phyloP scores from a whole-genome alignment of 2,888 invertebrate species.

The Heliconius cydno region DNA sequence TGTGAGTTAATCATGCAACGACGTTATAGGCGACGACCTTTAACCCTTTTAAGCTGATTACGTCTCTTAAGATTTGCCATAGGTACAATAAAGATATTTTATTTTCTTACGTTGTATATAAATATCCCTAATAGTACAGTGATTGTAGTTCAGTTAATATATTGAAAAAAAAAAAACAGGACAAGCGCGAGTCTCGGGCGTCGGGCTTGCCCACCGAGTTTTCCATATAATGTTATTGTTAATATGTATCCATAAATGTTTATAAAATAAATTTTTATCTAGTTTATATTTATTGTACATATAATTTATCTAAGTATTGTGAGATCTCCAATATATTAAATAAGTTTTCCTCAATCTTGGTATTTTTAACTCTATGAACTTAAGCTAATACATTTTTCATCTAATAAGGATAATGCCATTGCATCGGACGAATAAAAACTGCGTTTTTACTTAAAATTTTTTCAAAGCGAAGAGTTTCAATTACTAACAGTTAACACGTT shows the following conservation, averaged over 20 bases:
- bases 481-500: too few relatives aligned
- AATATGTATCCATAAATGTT: too few relatives aligned
- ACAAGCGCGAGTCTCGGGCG: too few relatives aligned
- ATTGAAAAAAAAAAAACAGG: too few relatives aligned
- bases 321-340: neutral
- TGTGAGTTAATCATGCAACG: neutral
- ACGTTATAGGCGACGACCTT: constrained; percentile 10
- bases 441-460: neutral
- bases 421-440: neutral
- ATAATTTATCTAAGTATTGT: neutral
- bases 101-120: too few relatives aligned
- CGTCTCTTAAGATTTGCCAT: neutral
- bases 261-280: too few relatives aligned
- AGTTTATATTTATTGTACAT: too few relatives aligned
- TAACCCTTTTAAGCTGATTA: constrained; percentile 3
- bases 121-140: too few relatives aligned
- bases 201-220: too few relatives aligned
- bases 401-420: neutral
- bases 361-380: neutral
- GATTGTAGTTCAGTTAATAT: too few relatives aligned
- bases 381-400: neutral
- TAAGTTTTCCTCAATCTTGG: neutral
- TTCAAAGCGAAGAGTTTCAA: neutral
- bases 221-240: too few relatives aligned
- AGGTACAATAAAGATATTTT: neutral